Evolutionary conservation across 2,888 invertebrate species (phyloP), one percentile per base, ranked within the genome.

Genomic region (Hyposoter didymator): DNA sequence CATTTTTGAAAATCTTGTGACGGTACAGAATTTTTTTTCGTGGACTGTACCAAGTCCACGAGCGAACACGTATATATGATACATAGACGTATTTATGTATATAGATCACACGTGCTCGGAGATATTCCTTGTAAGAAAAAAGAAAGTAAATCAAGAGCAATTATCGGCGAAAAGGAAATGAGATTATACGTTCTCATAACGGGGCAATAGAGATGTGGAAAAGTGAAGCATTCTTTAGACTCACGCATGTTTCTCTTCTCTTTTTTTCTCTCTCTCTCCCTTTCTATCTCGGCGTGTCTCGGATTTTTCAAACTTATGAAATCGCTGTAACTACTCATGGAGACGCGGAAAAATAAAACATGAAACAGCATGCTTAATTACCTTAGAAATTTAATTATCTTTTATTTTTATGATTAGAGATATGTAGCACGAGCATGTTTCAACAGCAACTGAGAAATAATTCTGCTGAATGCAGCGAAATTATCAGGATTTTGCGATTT

Each of bases 101-200:
- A 62, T 75, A 66, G 75, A 45, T 66, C 52, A 45, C 62, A 22
- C 52, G 45, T 72, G 81, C 17, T 75, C 17, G 19, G 45, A 47
- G 59, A 75, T 82, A 39, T 75, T 17, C 64, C 39, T n/a, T 59
- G 69, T 49, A 80, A 66, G 52, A 66, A 43, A 82, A 82, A 84
- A 82, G 84, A 84, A 82, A 84, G 84, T 78, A 78, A 73, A 84
- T 82, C 81, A 62, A 59, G 47, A 66, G 76, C 35, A 66, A 76
- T 55, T 76, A 81, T 81, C 39, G 81, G 66, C 14, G 52, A 75
- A 69, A 47, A 84, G 81, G 81, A 84, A 84, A 82, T 81, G 76
- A 73, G 55, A 84, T 84, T 81, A 76, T 45, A 62, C 66, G 22
- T 28, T 81, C 84, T 79, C 84, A 64, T 70, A 70, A 81, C 49